Percentiles rank a stretch among this genome's conserved stretches.
Evolutionary conservation across 2,888 invertebrate species (phyloP).

Genomic region (Drosophila falleni): DNA sequence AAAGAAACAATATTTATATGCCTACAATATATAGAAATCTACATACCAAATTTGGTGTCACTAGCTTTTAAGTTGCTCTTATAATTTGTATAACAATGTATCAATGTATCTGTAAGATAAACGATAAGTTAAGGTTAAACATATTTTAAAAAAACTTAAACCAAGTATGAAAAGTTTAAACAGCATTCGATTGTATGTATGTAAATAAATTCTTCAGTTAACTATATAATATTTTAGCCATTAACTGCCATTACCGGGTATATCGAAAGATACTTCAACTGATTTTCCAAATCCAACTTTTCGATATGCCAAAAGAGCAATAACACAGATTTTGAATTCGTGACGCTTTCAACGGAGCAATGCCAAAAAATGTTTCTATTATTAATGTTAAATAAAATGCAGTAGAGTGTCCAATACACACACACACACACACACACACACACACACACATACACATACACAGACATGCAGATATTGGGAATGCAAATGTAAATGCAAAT

Average conservation of each 20-base stretch:
- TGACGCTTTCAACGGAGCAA: constrained; percentile 15
- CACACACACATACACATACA: constrained; percentile 17
- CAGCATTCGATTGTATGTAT: neutral
- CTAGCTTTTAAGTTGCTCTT: too few relatives aligned
- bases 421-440: constrained; percentile 23
- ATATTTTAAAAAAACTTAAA: too few relatives aligned
- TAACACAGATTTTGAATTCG: constrained; percentile 25
- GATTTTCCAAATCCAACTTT: constrained; percentile 20
- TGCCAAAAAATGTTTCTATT: constrained; percentile 59
- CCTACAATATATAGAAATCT: too few relatives aligned
- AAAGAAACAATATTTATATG: too few relatives aligned
- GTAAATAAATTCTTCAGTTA: neutral
- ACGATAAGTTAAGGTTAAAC: too few relatives aligned
- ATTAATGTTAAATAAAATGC: constrained; percentile 76
- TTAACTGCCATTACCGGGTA: neutral
- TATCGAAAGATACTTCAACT: constrained; percentile 8
- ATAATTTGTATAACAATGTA: too few relatives aligned
- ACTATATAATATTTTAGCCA: neutral
- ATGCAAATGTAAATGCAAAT: constrained; percentile 13
- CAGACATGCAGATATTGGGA: neutral
- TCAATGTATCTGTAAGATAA: too few relatives aligned
- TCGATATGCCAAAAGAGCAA: constrained; percentile 9
- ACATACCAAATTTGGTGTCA: too few relatives aligned
- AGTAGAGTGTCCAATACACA: constrained; percentile 44
- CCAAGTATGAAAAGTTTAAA: neutral